Evolutionary conservation across 2,888 invertebrate genomes (phyloP).

Genomic region (Melanchra persicariae): DNA sequence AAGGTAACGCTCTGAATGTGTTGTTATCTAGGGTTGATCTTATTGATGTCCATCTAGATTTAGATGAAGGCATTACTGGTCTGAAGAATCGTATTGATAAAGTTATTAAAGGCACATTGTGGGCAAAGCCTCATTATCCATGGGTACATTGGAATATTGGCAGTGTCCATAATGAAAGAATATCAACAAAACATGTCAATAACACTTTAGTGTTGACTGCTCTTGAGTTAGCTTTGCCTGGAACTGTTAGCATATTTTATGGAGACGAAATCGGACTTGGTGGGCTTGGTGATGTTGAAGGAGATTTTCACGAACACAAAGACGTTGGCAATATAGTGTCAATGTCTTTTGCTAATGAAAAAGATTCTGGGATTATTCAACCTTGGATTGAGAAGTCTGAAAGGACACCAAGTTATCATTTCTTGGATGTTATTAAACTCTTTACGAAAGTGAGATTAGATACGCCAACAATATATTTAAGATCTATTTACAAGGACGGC

Average conservation of each 20-base stretch:
- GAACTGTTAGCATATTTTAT: constrained; percentile 96
- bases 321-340: constrained; percentile 93
- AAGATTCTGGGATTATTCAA: constrained; percentile 84
- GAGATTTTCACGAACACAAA: constrained; percentile 90
- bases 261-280: constrained; percentile 96
- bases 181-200: constrained; percentile 91
- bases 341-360: constrained; percentile 92
- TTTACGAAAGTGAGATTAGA: constrained; percentile 91
- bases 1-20: constrained; percentile 88
- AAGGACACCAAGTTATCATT: constrained; percentile 87
- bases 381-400: constrained; percentile 92
- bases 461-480: constrained; percentile 94
- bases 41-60: constrained; percentile 92
- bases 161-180: constrained; percentile 91
- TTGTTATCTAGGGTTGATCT: constrained; percentile 93
- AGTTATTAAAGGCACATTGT: constrained; percentile 90
- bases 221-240: constrained; percentile 96
- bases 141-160: constrained; percentile 96
- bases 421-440: constrained; percentile 89
- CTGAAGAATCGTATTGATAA: constrained; percentile 91
- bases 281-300: constrained; percentile 90
- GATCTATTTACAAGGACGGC: constrained; percentile 92
- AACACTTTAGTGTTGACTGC: constrained; percentile 93
- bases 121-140: constrained; percentile 92
- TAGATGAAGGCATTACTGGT: constrained; percentile 89